Evolutionary conservation across 2,113 vertebrate genomes (phyloP), one percentile per base, ranked within the genome.

Genomic region (Cyanocitta stelleri): DNA sequence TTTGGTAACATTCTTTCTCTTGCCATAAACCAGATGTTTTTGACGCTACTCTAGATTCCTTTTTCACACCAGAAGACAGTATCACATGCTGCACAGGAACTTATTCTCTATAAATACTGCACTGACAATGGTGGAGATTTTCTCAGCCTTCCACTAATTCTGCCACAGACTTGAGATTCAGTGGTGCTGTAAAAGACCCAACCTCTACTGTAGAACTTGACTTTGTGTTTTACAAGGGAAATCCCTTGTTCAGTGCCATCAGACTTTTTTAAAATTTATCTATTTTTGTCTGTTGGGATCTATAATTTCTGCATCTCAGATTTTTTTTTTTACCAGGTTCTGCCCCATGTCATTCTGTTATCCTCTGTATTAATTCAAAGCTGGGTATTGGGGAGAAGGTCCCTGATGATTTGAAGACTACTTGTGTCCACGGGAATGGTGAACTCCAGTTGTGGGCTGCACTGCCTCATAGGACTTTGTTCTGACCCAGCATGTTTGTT

Each of bases 321-420:
- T 23, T 8, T 15, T 19, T 55, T 37, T 27, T 48, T 88, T 73
- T 58, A 13, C 6, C 33, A 44, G 15, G 17, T 68, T 81, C 63
- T 84, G 2, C 16, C 24, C 3, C 26, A 35, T 2, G 3, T 68
- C 8, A 46, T 85, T 89, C 14, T 43, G 8, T 41, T 17, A 51
- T 30, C 21, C 21, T 46, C 51, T 66, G 6, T 18, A 64, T 74
- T 62, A 44, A 84, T 71, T 85, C 32, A 62, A 30, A 87, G 19
- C 12, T 84, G 81, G 21, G 7, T 10, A 32, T 0, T 11, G 18
- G 4, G 7, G 3, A 81, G 26, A 15, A 81, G 6, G 5, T 2
- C 11, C 3, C 3, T 62, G 11, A 37, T 62, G 24, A 52, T 87
- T 64, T 68, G n/a, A 85, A 85, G 30, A 32, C 63, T 39, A 13